phyloP scores from a whole-genome alignment of 2,888 invertebrate genomes.

The Stenolophus ochropezus region DNA sequence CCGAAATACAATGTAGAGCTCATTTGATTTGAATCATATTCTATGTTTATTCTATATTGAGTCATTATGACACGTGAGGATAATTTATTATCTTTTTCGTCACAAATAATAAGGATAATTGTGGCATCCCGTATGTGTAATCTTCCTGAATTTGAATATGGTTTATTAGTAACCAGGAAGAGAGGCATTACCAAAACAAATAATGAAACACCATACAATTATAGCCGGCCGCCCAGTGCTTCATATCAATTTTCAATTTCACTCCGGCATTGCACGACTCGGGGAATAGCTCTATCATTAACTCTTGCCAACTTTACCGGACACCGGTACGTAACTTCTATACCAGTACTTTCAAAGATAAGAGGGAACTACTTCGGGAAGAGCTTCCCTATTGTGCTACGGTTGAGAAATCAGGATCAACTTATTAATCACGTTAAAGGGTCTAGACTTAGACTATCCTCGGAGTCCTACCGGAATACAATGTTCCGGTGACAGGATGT shows the following conservation, averaged over 20 bases:
- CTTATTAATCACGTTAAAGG: too few species aligned
- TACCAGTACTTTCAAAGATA: neutral
- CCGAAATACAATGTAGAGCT: too few species aligned
- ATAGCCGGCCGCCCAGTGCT: neutral
- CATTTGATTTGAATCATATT: too few species aligned
- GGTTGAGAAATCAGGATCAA: too few species aligned
- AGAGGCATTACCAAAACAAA: constrained; percentile 13
- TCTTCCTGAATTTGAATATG: constrained; percentile 2
- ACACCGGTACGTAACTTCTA: neutral
- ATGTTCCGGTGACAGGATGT: too few species aligned
- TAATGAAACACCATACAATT: constrained; percentile 34
- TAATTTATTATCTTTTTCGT: neutral
- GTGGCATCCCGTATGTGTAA: neutral
- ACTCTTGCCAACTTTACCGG: constrained; percentile 22
- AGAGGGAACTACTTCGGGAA: neutral
- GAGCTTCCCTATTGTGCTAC: neutral
- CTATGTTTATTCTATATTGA: too few species aligned
- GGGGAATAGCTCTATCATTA: constrained; percentile 8
- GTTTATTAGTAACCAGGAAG: constrained; percentile 39
- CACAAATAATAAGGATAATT: neutral
- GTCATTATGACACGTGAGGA: neutral
- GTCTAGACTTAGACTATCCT: too few species aligned
- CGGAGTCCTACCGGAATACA: too few species aligned
- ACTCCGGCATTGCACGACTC: constrained; percentile 33
- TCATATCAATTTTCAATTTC: constrained; percentile 41